Conservation (phyloP, 1,140 invertebrate genomes). For the Pomacea maculata region DNA sequence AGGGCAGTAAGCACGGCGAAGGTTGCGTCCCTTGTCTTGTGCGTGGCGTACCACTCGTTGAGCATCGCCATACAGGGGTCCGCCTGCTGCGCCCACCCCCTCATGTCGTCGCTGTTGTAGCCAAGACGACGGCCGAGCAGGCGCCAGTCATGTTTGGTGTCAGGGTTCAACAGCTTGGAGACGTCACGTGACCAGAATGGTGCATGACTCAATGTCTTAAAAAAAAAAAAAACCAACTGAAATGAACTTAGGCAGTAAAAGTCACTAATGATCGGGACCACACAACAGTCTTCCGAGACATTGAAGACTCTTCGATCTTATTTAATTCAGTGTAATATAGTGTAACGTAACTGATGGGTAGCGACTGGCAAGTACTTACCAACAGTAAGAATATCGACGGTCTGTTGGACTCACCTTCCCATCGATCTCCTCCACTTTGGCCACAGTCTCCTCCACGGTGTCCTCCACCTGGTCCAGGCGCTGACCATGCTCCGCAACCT, state of each 20-base stretch:
- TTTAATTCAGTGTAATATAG: too few relatives aligned
- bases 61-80: conserved; percentile 59
- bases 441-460: conserved; percentile 49
- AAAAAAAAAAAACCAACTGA: neutral
- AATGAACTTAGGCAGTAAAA: too few relatives aligned
- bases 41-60: conserved; percentile 59
- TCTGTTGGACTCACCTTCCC: conserved; percentile 35
- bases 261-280: too few relatives aligned
- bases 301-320: too few relatives aligned
- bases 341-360: too few relatives aligned
- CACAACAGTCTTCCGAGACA: too few relatives aligned
- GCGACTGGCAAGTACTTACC: too few relatives aligned
- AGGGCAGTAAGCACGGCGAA: conserved; percentile 48
- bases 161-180: conserved; percentile 51
- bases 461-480: conserved; percentile 43
- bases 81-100: conserved; percentile 51
- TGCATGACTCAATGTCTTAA: conserved; percentile 53
- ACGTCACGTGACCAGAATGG: conserved; percentile 56
- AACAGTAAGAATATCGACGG: too few relatives aligned
- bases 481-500: conserved; percentile 41
- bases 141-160: conserved; percentile 55
- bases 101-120: conserved; percentile 55
- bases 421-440: conserved; percentile 54
- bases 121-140: conserved; percentile 51
- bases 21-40: conserved; percentile 57